Conservation (phyloP, 2,113 vertebrate species). For the Esox niger region DNA sequence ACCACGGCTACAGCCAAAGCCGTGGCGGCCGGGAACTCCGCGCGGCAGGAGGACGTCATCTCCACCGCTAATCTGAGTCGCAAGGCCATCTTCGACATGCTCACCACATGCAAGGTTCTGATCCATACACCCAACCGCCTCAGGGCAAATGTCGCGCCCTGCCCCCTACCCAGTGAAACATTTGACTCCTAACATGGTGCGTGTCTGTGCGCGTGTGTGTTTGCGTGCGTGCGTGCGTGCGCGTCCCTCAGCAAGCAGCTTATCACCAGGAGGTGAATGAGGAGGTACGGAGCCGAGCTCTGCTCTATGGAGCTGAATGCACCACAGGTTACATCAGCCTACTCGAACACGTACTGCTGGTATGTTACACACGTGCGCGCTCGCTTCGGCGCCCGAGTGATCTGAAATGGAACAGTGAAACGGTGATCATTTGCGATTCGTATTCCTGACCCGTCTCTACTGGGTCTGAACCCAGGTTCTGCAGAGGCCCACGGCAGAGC, state of each 20-base stretch:
- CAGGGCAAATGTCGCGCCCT: too few relatives aligned
- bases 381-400: background rate
- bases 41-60: conserved; percentile 94
- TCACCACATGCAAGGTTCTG: conserved; percentile 78
- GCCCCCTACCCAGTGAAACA: background rate
- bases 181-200: background rate
- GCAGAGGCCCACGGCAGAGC: conserved; percentile 87
- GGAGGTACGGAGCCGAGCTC: conserved; percentile 83
- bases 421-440: too few relatives aligned
- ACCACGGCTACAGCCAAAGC: conserved; percentile 98
- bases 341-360: conserved; percentile 90
- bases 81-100: conserved; percentile 95
- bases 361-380: conserved; percentile 46
- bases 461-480: conserved; percentile 75
- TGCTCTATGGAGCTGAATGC: conserved; percentile 87
- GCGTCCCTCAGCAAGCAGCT: conserved; percentile 92
- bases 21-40: conserved; percentile 95
- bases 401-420: too few relatives aligned
- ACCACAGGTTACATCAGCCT: conserved; percentile 89
- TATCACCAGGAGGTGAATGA: conserved; percentile 85
- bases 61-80: conserved; percentile 96
- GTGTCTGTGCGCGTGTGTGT: too few relatives aligned
- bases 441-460: background rate
- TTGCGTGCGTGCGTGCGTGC: too few relatives aligned
- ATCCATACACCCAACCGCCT: background rate